A percentile compares a stretch with the other conserved stretches of the same genome.
These are phyloP conservation scores for Serilophus lunatus DNA, from an alignment of 2,113 vertebrate species.

Conservation along the genomic window DNA sequence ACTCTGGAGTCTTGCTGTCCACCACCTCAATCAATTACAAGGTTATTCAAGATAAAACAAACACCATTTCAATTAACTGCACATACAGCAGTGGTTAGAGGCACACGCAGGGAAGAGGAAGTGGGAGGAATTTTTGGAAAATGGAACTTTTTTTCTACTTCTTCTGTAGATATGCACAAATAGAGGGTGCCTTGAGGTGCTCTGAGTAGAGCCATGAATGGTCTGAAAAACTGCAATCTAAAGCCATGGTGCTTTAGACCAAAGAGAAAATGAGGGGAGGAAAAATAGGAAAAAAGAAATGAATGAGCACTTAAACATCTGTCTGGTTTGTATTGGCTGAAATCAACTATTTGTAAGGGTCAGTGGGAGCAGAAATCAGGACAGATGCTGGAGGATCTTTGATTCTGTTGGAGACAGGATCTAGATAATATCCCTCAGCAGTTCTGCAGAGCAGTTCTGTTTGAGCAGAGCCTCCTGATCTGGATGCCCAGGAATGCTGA, in stretches of 20 bases:
- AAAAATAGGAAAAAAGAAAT: background rate
- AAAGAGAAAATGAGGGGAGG: background rate
- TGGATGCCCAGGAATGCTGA: background rate
- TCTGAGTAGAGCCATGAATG: background rate
- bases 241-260: background rate
- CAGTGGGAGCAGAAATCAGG: background rate
- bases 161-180: conserved; percentile 30
- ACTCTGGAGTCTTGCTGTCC: conserved; percentile 63
- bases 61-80: conserved; percentile 62
- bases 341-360: background rate
- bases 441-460: background rate
- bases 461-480: rapidly evolving
- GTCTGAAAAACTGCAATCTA: background rate
- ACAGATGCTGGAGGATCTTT: background rate
- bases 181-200: conserved; percentile 36
- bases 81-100: conserved; percentile 31
- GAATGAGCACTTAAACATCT: background rate
- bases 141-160: conserved; percentile 19
- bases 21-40: conserved; percentile 53
- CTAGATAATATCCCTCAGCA: background rate
- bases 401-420: background rate
- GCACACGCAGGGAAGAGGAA: conserved; percentile 51
- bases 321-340: background rate
- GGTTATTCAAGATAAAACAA: conserved; percentile 68
- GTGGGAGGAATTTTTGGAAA: conserved; percentile 52